Percentiles rank a stretch among this genome's conserved stretches.
Evolutionary conservation across 1,140 invertebrate species (phyloP).

Genomic region (Euschistus heros): DNA sequence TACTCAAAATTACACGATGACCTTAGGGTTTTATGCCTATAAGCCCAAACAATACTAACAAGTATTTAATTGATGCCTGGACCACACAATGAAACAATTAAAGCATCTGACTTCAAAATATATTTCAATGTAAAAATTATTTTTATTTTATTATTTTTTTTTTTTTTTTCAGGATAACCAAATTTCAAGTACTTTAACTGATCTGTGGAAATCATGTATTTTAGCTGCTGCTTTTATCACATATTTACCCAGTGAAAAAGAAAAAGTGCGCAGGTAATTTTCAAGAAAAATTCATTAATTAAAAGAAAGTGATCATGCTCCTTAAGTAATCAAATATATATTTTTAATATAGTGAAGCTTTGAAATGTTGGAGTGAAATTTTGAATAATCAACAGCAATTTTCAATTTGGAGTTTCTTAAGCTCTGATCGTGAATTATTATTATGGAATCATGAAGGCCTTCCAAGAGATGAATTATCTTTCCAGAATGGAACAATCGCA

Average conservation of each 20-base stretch:
- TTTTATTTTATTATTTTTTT: slow-evolving; percentile 6
- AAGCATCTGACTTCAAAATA: not conserved
- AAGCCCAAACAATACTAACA: too few species aligned
- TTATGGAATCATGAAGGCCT: slow-evolving; percentile 80
- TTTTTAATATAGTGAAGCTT: not conserved
- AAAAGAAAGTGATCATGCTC: not conserved
- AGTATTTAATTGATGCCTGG: too few species aligned
- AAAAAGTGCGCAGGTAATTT: slow-evolving; percentile 49
- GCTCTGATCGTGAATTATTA: slow-evolving; percentile 63
- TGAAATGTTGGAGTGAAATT: slow-evolving; percentile 18
- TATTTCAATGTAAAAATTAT: not conserved
- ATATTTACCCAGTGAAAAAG: slow-evolving; percentile 56
- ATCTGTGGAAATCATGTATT: slow-evolving; percentile 52
- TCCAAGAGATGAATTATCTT: slow-evolving; percentile 62
- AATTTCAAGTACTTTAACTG: slow-evolving; percentile 45
- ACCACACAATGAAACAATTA: too few species aligned
- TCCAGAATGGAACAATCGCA: slow-evolving; percentile 75
- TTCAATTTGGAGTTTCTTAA: slow-evolving; percentile 58
- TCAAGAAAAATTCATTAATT: not conserved
- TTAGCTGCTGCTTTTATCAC: slow-evolving; percentile 66
- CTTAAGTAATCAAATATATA: not conserved
- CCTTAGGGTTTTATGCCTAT: too few species aligned
- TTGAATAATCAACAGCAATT: slow-evolving; percentile 36
- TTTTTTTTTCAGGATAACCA: slow-evolving; percentile 39
- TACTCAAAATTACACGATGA: too few species aligned